These are phyloP conservation scores for Spodoptera frugiperda DNA, from an alignment of 1,140 invertebrate genomes.

Conservation along the genomic window DNA sequence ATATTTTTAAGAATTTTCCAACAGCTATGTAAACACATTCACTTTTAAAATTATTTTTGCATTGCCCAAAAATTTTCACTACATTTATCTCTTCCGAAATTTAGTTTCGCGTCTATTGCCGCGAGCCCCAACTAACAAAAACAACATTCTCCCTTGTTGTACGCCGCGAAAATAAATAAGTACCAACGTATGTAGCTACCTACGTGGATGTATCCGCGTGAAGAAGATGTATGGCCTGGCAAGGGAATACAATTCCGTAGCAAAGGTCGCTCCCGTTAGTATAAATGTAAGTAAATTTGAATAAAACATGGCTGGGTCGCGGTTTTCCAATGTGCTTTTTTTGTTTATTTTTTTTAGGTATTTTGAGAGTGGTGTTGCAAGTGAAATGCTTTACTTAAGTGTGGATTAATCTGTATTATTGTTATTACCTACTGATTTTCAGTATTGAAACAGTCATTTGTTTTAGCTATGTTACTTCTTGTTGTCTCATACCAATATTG, in stretches of 20 bases:
- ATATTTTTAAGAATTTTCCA: too few species aligned
- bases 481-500: too few species aligned
- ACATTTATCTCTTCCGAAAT: not conserved
- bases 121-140: conserved; percentile 53
- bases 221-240: conserved; percentile 84
- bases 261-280: conserved; percentile 84
- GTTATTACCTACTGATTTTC: too few species aligned
- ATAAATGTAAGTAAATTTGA: conserved; percentile 86
- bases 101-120: not conserved
- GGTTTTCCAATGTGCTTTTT: conserved; percentile 50
- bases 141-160: conserved; percentile 57
- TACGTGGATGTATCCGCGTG: conserved; percentile 60
- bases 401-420: too few species aligned
- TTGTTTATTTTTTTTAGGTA: conserved; percentile 57
- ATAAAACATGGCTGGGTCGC: conserved; percentile 80
- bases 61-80: not conserved
- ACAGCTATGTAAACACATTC: too few species aligned
- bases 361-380: too few species aligned
- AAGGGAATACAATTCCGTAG: conserved; percentile 83
- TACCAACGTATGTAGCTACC: conserved; percentile 36
- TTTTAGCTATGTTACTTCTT: too few species aligned
- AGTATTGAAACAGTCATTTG: too few species aligned
- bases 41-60: not conserved
- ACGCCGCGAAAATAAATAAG: conserved; percentile 81
- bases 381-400: too few species aligned